Percentiles rank a stretch among this genome's conserved stretches.
These are phyloP conservation scores for Drosophila neonasuta DNA, from an alignment of 2,888 invertebrate species.

Conservation along the genomic window DNA sequence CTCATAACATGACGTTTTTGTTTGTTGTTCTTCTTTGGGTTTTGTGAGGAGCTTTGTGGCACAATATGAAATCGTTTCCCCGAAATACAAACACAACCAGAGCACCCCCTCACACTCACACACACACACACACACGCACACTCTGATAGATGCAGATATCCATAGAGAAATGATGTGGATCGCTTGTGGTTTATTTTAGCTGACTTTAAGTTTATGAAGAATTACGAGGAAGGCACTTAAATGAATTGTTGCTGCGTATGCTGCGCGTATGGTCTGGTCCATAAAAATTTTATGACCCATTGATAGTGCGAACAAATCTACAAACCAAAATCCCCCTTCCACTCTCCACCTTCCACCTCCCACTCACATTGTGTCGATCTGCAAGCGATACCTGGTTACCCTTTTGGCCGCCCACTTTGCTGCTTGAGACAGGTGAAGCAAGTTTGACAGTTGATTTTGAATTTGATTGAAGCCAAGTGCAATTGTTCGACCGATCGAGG, in stretches of 20 bases:
- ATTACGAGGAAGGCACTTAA: constrained; percentile 76
- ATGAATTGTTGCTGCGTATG: constrained; percentile 66
- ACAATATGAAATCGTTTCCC: constrained; percentile 65
- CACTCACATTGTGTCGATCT: constrained; percentile 1
- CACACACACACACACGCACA: constrained; percentile 10
- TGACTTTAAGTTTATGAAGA: constrained; percentile 73
- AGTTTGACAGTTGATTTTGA: constrained; percentile 72
- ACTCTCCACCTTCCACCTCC: not conserved
- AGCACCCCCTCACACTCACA: constrained; percentile 26
- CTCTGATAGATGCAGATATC: constrained; percentile 24
- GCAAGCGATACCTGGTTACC: constrained; percentile 12
- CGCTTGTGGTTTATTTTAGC: constrained; percentile 67
- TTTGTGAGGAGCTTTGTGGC: constrained; percentile 54
- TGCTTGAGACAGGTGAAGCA: constrained; percentile 53
- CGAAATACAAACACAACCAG: constrained; percentile 53
- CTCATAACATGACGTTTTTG: constrained; percentile 70
- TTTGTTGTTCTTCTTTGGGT: constrained; percentile 48
- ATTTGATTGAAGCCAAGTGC: constrained; percentile 74
- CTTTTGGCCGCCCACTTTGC: constrained; percentile 43
- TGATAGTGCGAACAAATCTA: constrained; percentile 78
- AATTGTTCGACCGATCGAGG: constrained; percentile 48
- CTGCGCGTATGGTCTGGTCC: constrained; percentile 61
- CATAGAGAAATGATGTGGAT: constrained; percentile 34
- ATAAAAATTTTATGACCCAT: constrained; percentile 82
- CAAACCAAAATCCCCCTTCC: constrained; percentile 7